Base-by-base conservation (phyloP, 2,888 invertebrate genomes). In the Papilio gigon region DNA sequence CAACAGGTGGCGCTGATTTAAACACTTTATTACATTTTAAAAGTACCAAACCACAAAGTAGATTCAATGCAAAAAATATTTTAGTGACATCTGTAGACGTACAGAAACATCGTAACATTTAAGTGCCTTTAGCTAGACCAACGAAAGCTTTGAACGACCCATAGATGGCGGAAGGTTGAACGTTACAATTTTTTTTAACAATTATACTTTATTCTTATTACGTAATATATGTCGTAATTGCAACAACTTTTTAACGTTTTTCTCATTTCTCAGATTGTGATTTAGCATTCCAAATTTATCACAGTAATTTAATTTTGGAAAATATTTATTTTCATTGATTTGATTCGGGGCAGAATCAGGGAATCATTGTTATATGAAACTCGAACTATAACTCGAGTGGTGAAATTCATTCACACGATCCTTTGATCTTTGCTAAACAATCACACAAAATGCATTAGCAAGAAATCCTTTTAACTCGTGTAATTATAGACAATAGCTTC, bases 391-490 rank as follows among this genome's bases (percentile, higher is more conserved):
- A 64, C 37, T 37, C 25, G 37, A 37, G 25, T 64, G 53, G 12
- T n/a, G 25, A 37, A 40, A 53, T 6, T 53, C 64, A 64, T 50
- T 64, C 53, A 35, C 9, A 58, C 17, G 1, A 25, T 0, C 44
- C 65, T 60, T 66, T 66, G 59, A 66, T 66, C 66, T 59, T 58
- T 47, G 22, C 14, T 27, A 47, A 66, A 59, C 33, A 65, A 65
- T 59, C 47, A 60, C 47, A 47, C 14, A 42, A 17, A 47, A 59
- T 44, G 66, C 66, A 66, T 66, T 60, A 60, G 59, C 14, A 40
- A 20, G 40, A 3, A 59, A 33, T 44, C 59, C 35, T 60, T 50
- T 60, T 25, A 66, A 60, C 35, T n/a, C n/a, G 30, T 35, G 25
- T 60, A 30, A 60, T 44, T 47, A 60, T 58, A 58, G 2, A 65